phyloP scores from a whole-genome alignment of 2,888 invertebrate genomes.

The Xestia sexstrigata region DNA sequence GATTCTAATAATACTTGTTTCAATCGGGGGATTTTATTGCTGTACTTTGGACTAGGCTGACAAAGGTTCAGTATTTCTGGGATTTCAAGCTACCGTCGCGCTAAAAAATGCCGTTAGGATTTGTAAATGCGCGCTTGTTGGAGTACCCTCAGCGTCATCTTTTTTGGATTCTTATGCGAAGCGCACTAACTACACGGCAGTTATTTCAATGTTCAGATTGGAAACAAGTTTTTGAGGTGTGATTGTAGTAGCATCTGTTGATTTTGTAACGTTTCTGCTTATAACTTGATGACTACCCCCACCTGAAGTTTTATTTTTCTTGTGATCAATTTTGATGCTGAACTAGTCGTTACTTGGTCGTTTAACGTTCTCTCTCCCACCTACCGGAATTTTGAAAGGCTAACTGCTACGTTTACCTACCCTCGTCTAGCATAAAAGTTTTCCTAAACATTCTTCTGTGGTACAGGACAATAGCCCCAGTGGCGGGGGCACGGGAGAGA shows the following conservation, averaged over 20 bases:
- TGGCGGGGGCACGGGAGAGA: constrained; percentile 80
- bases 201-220: not conserved
- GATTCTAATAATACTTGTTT: not conserved
- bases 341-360: not conserved
- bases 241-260: not conserved
- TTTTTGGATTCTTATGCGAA: not conserved
- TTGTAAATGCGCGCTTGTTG: not conserved
- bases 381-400: not conserved
- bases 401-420: not conserved
- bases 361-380: not conserved
- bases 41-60: not conserved
- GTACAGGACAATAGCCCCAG: constrained; percentile 79
- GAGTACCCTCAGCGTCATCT: constrained; percentile 19
- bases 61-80: not conserved
- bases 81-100: not conserved
- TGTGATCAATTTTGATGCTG: not conserved
- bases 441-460: constrained; percentile 14
- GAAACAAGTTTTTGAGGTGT: not conserved
- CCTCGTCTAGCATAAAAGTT: not conserved
- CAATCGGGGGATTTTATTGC: not conserved
- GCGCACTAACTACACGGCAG: not conserved
- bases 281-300: not conserved
- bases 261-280: not conserved
- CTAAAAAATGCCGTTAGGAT: not conserved
- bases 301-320: not conserved